Evolutionary conservation across 2,113 vertebrate genomes (phyloP).

Genomic region (Clupea harengus): DNA sequence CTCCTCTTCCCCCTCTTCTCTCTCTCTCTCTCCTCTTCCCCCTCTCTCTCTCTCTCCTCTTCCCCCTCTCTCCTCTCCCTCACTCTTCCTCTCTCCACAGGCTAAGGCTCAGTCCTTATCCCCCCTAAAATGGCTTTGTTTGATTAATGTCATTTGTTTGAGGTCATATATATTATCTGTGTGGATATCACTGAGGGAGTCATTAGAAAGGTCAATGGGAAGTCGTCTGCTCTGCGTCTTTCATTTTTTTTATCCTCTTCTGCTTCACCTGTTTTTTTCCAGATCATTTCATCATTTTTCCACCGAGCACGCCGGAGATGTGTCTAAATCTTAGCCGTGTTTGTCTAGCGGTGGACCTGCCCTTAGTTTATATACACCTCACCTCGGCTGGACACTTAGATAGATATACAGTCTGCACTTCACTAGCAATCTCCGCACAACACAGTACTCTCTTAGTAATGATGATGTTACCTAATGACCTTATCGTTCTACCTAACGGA

Average conservation of each 20-base stretch:
- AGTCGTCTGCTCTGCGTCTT: background rate
- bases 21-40: slow-evolving; percentile 18
- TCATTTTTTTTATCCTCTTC: background rate
- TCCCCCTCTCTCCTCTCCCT: background rate
- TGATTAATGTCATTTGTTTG: slow-evolving; percentile 50
- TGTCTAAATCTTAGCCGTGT: background rate
- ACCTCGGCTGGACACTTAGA: no score
- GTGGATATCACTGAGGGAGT: slow-evolving; percentile 40
- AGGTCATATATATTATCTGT: slow-evolving; percentile 40
- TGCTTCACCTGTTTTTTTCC: background rate
- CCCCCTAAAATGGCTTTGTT: slow-evolving; percentile 43
- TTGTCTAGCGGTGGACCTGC: background rate
- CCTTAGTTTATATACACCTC: background rate
- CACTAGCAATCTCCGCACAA: no score
- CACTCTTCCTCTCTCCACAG: background rate
- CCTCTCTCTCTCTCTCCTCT: background rate
- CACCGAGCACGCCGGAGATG: background rate
- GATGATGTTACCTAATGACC: no score
- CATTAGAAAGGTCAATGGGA: slow-evolving; percentile 37
- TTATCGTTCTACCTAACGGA: no score
- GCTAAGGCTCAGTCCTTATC: slow-evolving; percentile 5
- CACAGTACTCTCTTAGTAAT: no score
- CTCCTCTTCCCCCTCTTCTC: slow-evolving; percentile 36
- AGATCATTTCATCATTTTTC: slow-evolving; percentile 2
- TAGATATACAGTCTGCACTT: no score